These are phyloP conservation scores for Idaea aversata DNA, from an alignment of 2,888 invertebrate genomes.

Conservation along the genomic window DNA sequence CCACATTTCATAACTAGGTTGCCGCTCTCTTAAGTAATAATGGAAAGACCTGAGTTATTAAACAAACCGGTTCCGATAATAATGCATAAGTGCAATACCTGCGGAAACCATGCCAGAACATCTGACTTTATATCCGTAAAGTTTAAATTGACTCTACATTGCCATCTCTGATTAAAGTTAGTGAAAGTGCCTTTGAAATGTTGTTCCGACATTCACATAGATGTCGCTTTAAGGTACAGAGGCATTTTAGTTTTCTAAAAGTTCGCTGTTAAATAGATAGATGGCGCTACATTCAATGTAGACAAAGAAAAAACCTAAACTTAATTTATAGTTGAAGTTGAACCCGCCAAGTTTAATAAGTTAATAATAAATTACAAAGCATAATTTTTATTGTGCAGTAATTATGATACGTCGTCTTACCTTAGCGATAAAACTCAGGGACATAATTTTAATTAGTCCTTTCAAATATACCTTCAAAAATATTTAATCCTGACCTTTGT, in stretches of 20 bases:
- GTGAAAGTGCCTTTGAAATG: background rate
- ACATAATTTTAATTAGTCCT: too few relatives aligned
- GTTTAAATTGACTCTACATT: background rate
- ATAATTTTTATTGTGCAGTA: too few relatives aligned
- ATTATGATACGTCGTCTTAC: too few relatives aligned
- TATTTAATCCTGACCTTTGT: too few relatives aligned
- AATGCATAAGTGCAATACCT: constrained; percentile 9
- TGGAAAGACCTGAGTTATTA: constrained; percentile 14
- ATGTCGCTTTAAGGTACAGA: background rate
- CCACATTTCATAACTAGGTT: background rate
- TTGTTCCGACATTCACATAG: background rate
- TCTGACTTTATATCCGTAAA: constrained; percentile 15
- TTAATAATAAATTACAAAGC: too few relatives aligned
- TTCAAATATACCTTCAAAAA: too few relatives aligned
- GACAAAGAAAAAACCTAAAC: too few relatives aligned
- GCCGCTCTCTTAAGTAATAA: constrained; percentile 10
- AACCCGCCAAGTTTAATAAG: too few relatives aligned
- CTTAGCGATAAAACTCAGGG: too few relatives aligned
- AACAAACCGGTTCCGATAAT: constrained; percentile 16
- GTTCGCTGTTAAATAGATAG: background rate
- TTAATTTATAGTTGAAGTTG: background rate
- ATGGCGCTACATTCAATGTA: background rate
- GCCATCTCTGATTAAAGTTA: background rate
- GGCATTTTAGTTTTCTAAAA: background rate
- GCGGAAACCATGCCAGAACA: constrained; percentile 11